Evolutionary conservation across 2,888 invertebrate genomes (phyloP).

Genomic region (Lamellibrachia satsuma): DNA sequence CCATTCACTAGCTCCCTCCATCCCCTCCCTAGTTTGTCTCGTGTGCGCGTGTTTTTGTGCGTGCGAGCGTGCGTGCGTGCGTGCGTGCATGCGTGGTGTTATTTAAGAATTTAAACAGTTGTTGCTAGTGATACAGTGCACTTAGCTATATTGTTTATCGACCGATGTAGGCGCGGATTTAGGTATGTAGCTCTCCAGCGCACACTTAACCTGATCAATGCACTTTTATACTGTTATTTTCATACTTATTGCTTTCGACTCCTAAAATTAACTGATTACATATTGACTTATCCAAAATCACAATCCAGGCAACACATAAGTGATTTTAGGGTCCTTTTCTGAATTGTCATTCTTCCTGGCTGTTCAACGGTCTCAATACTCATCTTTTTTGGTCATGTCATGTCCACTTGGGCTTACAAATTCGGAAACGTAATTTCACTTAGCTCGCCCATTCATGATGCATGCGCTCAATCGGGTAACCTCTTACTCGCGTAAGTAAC

Average conservation of each 20-base stretch:
- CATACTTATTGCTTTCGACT: neutral
- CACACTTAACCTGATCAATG: too few relatives aligned
- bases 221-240: neutral
- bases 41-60: too few relatives aligned
- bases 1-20: too few relatives aligned
- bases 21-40: too few relatives aligned
- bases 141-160: too few relatives aligned
- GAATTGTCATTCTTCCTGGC: neutral
- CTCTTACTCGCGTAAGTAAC: neutral
- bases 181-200: too few relatives aligned
- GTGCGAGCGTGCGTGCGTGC: too few relatives aligned
- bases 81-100: too few relatives aligned
- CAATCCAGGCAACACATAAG: neutral
- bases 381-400: neutral
- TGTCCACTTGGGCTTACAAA: neutral
- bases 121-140: too few relatives aligned
- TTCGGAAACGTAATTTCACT: neutral
- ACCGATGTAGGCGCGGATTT: too few relatives aligned
- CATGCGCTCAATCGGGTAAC: neutral
- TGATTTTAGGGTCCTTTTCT: neutral
- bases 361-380: neutral
- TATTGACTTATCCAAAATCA: neutral
- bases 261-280: neutral
- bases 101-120: too few relatives aligned
- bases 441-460: neutral